Evolutionary conservation across 2,797 vertebrate genomes (phyloP).

Genomic region (Geotrypetes seraphini): DNA sequence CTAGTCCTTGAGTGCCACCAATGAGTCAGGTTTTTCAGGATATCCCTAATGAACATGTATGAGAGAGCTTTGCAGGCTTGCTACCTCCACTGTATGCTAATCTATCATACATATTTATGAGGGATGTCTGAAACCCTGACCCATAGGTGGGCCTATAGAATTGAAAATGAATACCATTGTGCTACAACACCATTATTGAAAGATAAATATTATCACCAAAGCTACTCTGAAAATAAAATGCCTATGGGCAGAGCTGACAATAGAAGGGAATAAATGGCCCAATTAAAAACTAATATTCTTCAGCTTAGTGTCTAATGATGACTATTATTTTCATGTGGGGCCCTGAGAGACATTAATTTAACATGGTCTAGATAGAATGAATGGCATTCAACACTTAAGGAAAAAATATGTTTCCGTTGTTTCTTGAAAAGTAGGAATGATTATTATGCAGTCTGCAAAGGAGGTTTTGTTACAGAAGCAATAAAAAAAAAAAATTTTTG

Average conservation of each 20-base stretch:
- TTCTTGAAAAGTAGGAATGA: constrained; percentile 12
- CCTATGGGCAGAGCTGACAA: constrained; percentile 20
- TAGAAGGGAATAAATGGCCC: constrained; percentile 4
- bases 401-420: constrained; percentile 3
- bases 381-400: constrained; percentile 1
- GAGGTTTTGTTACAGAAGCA: constrained; percentile 7
- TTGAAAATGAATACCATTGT: too few relatives aligned
- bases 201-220: constrained; percentile 16
- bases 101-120: too few relatives aligned
- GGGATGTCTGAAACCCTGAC: too few relatives aligned
- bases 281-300: constrained; percentile 13
- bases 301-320: neutral
- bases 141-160: too few relatives aligned
- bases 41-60: too few relatives aligned
- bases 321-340: constrained; percentile 9
- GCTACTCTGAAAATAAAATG: constrained; percentile 1
- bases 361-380: neutral
- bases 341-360: constrained; percentile 3
- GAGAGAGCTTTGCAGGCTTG: too few relatives aligned
- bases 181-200: neutral
- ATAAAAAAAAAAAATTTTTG: constrained; percentile 25
- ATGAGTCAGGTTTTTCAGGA: too few relatives aligned
- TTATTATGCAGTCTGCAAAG: constrained; percentile 10
- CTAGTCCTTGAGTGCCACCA: too few relatives aligned
- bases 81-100: too few relatives aligned